Evolutionary conservation across 1,140 invertebrate species (phyloP), one percentile per base, ranked within the genome.

Genomic region (Conus ventricosus): DNA sequence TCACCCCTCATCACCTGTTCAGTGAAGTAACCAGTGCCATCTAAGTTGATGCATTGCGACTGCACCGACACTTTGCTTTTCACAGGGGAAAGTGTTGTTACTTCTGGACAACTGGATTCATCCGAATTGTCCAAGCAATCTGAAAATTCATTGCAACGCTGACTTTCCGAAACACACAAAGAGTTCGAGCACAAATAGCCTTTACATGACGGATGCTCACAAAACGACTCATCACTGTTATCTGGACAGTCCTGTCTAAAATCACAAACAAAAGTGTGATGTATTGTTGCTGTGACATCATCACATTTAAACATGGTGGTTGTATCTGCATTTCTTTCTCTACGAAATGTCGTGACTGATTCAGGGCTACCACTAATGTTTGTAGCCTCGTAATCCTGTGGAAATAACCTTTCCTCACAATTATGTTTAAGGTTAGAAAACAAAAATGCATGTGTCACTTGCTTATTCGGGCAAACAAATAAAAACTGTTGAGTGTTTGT

Each of bases 241-340:
- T 83, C 82, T 7, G n/a, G 82, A 71, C 67, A 71, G 67, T 71
- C 67, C 15, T 20, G 17, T 10, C 67, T 71, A 20, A 71, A 71
- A 20, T 83, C 82, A 55, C 82, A 83, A 51, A 83, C 82, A 20
- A 83, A 57, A 17, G 82, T 54, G 82, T 83, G 55, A 53, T 23
- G 54, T 15, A 83, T 5, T 15, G 4, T 5, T 6, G 82, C 25
- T 4, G 20, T 7, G 53, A 23, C 23, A 20, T 83, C 53, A 3
- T 39, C 39, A 39, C 39, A 39, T 39, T 39, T 39, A 39, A 39
- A 39, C 39, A 39, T 39, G 39, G 39, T 39, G 39, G 0, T 1
- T 3, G 39, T 1, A 39, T 39, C 39, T 39, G 39, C 0, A 39
- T 3, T 39, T 39, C 0, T 39, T 39, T 39, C n/a, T n/a, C n/a